phyloP scores from a whole-genome alignment of 2,888 invertebrate genomes.

The Physocephala rufipes region DNA sequence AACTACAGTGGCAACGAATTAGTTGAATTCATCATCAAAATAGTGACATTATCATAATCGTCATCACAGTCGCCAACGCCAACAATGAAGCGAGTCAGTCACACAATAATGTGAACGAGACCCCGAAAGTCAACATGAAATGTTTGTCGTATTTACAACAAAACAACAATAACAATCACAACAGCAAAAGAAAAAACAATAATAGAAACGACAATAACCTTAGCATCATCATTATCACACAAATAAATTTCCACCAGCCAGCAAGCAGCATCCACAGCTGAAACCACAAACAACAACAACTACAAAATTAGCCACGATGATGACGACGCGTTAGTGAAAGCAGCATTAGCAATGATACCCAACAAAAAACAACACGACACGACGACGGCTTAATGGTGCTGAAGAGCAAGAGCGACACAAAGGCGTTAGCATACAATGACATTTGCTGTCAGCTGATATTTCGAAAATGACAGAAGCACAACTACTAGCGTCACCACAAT shows the following conservation, averaged over 20 bases:
- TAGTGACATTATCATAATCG: not conserved
- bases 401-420: not conserved
- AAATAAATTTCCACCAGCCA: not conserved
- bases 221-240: slow-evolving; percentile 12
- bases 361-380: too few relatives aligned
- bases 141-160: not conserved
- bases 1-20: not conserved
- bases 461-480: not conserved
- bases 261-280: slow-evolving; percentile 3
- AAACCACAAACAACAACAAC: not conserved
- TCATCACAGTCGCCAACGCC: not conserved
- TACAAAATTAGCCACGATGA: not conserved
- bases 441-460: slow-evolving; percentile 29
- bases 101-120: not conserved
- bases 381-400: not conserved
- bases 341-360: too few relatives aligned
- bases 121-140: not conserved
- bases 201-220: not conserved
- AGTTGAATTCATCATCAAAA: not conserved
- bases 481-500: not conserved
- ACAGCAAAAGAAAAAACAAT: not conserved
- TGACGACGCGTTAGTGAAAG: not conserved
- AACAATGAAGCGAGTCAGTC: slow-evolving; percentile 32
- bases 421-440: slow-evolving; percentile 23
- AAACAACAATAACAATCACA: not conserved